These are phyloP conservation scores for Lymantria dispar DNA, from an alignment of 2,888 invertebrate genomes.

Conservation along the genomic window DNA sequence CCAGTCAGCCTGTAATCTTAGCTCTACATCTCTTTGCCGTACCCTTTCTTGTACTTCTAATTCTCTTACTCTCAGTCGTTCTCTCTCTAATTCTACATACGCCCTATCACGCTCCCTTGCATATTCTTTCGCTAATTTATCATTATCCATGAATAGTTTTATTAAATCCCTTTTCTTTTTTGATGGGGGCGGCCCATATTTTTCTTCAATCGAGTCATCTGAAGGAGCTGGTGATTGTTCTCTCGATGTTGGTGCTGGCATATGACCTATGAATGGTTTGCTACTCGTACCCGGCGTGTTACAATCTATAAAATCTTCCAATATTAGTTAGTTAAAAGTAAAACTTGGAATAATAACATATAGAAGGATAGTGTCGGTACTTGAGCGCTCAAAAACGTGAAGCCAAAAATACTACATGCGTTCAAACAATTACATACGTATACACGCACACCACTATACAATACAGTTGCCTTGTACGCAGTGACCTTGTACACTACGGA, in stretches of 20 bases:
- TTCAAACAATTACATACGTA: no score
- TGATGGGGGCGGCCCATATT: not conserved
- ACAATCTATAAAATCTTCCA: no score
- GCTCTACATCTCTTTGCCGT: slow-evolving; percentile 6
- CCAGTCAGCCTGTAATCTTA: slow-evolving; percentile 6
- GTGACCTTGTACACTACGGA: no score
- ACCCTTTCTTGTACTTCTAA: slow-evolving; percentile 1
- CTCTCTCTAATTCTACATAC: not conserved
- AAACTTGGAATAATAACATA: no score
- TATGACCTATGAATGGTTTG: no score
- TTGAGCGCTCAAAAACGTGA: no score
- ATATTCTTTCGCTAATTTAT: not conserved
- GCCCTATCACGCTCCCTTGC: not conserved
- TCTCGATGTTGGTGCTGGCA: not conserved
- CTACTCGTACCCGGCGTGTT: no score
- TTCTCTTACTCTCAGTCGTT: not conserved
- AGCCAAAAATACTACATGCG: no score
- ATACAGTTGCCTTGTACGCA: no score
- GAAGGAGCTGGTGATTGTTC: not conserved
- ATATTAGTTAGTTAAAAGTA: no score
- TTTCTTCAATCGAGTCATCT: not conserved
- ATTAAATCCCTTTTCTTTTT: not conserved
- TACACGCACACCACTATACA: no score
- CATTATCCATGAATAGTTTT: not conserved
- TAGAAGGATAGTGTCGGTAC: no score